These are phyloP conservation scores for Phengaris alcon DNA, from an alignment of 2,888 invertebrate species.

Conservation along the genomic window DNA sequence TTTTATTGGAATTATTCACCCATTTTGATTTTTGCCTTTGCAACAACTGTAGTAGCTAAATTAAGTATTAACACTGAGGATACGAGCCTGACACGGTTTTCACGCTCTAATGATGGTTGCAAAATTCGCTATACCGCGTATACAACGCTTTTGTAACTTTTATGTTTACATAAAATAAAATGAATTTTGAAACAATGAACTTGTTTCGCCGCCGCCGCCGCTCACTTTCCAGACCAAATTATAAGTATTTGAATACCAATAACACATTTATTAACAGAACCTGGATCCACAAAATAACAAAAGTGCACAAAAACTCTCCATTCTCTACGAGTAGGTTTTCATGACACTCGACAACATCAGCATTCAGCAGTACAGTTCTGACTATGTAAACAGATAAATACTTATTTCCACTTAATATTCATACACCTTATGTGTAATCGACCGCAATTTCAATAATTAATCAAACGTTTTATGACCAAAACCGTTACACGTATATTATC, in stretches of 20 bases:
- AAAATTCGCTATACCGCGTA: constrained; percentile 62
- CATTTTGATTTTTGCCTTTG: constrained; percentile 3
- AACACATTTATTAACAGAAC: constrained; percentile 55
- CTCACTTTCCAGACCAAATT: constrained; percentile 15
- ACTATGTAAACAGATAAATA: constrained; percentile 66
- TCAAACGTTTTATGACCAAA: constrained; percentile 49
- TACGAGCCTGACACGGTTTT: constrained; percentile 73
- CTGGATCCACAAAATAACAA: constrained; percentile 52
- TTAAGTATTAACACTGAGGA: constrained; percentile 49
- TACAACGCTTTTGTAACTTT: constrained; percentile 52
- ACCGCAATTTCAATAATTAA: constrained; percentile 34
- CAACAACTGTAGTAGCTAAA: constrained; percentile 27
- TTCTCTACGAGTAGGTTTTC: constrained; percentile 60
- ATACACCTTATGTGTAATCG: constrained; percentile 32
- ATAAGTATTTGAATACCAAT: constrained; percentile 50
- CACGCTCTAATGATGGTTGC: constrained; percentile 75
- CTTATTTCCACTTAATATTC: constrained; percentile 48
- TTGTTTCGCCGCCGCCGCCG: background rate
- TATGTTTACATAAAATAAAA: constrained; percentile 44
- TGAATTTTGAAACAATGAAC: constrained; percentile 25
- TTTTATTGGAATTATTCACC: constrained; percentile 24
- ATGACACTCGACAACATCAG: constrained; percentile 39
- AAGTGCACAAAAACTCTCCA: constrained; percentile 59
- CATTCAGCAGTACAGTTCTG: constrained; percentile 53
- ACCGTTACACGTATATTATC: constrained; percentile 66